Percentiles rank a stretch among this genome's conserved stretches.
These are phyloP conservation scores for Melanophora roralis DNA, from an alignment of 2,888 invertebrate genomes.

Conservation along the genomic window DNA sequence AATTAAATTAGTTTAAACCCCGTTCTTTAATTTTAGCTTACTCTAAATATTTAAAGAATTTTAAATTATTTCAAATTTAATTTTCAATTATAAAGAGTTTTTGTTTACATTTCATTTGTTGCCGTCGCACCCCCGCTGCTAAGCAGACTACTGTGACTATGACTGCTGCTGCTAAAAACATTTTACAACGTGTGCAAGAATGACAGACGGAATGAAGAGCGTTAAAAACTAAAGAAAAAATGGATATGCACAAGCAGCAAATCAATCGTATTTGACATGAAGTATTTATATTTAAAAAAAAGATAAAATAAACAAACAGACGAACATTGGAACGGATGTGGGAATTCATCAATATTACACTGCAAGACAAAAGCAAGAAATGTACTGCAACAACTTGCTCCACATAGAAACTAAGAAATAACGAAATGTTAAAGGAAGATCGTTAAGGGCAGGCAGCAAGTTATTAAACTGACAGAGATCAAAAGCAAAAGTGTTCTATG, in stretches of 20 bases:
- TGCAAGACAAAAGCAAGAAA: background rate
- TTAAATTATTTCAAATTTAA: too few relatives aligned
- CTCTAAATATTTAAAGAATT: too few relatives aligned
- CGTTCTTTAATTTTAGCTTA: too few relatives aligned
- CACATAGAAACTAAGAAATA: too few relatives aligned
- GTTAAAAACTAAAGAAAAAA: constrained; percentile 1
- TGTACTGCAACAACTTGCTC: too few relatives aligned
- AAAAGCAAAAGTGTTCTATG: constrained; percentile 1
- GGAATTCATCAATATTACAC: background rate
- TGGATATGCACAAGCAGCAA: constrained; percentile 33
- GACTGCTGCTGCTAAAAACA: background rate
- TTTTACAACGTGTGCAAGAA: background rate
- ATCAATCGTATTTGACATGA: constrained; percentile 55
- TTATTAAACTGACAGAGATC: background rate
- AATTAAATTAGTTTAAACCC: constrained; percentile 38
- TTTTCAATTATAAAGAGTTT: background rate
- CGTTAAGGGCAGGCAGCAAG: too few relatives aligned
- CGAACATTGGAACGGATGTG: too few relatives aligned
- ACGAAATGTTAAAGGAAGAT: too few relatives aligned
- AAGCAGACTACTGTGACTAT: background rate
- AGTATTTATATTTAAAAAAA: constrained; percentile 11
- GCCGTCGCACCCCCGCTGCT: constrained; percentile 67
- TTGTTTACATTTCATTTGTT: constrained; percentile 30
- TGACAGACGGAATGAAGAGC: constrained; percentile 10
- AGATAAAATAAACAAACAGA: background rate